Evolutionary conservation across 2,797 vertebrate genomes (phyloP), one percentile per base, ranked within the genome.

Genomic region (Loriculus beryllinus): DNA sequence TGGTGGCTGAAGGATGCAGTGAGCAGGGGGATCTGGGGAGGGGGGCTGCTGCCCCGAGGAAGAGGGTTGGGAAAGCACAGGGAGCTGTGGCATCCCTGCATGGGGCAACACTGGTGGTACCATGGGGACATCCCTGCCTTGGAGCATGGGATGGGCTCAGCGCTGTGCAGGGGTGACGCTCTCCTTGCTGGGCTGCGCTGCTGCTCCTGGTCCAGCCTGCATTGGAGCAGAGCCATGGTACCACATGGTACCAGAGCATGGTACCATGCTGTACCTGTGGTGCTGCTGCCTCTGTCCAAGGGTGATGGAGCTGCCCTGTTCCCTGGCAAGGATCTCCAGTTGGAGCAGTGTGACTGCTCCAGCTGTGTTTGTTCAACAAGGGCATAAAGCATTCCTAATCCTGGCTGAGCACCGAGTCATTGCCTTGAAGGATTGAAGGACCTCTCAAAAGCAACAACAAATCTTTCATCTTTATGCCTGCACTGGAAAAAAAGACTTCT

Each of bases 161-260:
- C 1, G 7, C 69, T 26, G 45, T 43, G 74, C 56, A 25, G 64
- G 37, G 49, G 43, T 2, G 11, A 35, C n/a, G 64, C 63, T 72
- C 10, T 0, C 40, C 56, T 48, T 16, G 57, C n/a, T 14, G 5
- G n/a, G 63, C 63, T 3, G 33, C 8, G 2, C 33, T 56, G 54
- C 54, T 56, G 22, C 22, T 49, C 26, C 48, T 57, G 54, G 28
- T 19, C 47, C n/a, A 6, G 12, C 54, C 40, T 2, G 1, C 48
- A 37, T n/a, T 45, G 40, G 47, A 52, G 40, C 7, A 7, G n/a
- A 40, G 82, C 35, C 0, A 0, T 0, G 4, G 40, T 5, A 10
- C 10, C 2, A 0, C 1, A 18, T 54, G 8, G 29, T n/a, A n/a
- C n/a, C n/a, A n/a, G n/a, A n/a, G n/a, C n/a, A n/a, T n/a, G n/a